Evolutionary conservation across 1,140 invertebrate genomes (phyloP), one percentile per base, ranked within the genome.

Genomic region (Drosophila carrolli): DNA sequence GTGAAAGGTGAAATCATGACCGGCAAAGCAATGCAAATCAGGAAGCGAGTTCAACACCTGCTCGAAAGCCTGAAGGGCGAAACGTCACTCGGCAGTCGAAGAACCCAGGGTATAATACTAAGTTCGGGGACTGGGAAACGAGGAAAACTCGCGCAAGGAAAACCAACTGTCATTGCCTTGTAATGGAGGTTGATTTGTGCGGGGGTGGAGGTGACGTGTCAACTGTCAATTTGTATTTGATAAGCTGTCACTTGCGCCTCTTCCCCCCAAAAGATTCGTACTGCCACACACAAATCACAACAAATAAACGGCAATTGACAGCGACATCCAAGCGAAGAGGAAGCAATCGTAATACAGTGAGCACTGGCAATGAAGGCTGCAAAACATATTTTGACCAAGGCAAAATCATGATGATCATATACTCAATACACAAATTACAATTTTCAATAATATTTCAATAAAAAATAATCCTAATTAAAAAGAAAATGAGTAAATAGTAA

Each of bases 261-360:
- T 35, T 27, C 29, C 47, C 57, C 48, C 54, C 57, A 48, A 48
- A 53, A 51, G 47, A 68, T 66, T 48, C 72, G n/a, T 37, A 57
- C 67, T 51, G 41, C 58, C 32, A 50, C 77, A 65, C 67, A 77
- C 80, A 84, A 88, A 88, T 88, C 84, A 89, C 76, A 84, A 84
- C 84, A 80, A 89, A 84, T 84, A 80, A 89, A 84, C 71, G 79
- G 38, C 84, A 84, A 88, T 89, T 88, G 83, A 88, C 84, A 89
- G 83, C 60, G 76, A 89, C 83, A 88, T 89, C 67, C 88, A 56
- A 68, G 68, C 19, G 11, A 53, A 43, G 62, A 67, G 48, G 48
- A 48, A 19, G 7, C 32, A 27, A 44, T 48, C 10, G 27, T 9
- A 19, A 13, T 41, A 60, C 62, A 59, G 62, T 76, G 27, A n/a